Evolutionary conservation across 2,113 vertebrate genomes (phyloP).

Genomic region (Gasterosteus aculeatus): DNA sequence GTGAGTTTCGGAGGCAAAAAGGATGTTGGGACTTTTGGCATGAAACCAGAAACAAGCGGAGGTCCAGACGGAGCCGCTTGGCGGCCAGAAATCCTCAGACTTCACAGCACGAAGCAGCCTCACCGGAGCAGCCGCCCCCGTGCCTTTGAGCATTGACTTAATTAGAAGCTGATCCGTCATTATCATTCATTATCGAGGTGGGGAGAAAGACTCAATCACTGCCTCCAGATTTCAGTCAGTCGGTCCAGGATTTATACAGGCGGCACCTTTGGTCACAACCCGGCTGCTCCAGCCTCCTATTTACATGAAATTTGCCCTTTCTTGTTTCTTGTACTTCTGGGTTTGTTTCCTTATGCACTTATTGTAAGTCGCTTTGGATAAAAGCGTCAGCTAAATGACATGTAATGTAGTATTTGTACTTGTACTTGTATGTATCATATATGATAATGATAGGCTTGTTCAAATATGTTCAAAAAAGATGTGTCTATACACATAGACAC

Average conservation of each 20-base stretch:
- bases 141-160: constrained; percentile 41
- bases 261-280: too few species aligned
- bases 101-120: constrained; percentile 18
- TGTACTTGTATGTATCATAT: too few species aligned
- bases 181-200: constrained; percentile 41
- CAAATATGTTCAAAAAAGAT: too few species aligned
- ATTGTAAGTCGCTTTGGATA: too few species aligned
- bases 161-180: constrained; percentile 47
- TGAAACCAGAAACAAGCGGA: constrained; percentile 1
- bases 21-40: constrained; percentile 3
- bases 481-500: too few species aligned
- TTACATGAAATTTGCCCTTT: too few species aligned
- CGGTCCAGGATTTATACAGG: constrained; percentile 14
- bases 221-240: constrained; percentile 26
- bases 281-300: too few species aligned
- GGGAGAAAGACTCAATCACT: constrained; percentile 16
- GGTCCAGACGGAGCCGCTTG: background rate
- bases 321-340: too few species aligned
- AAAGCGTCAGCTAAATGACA: too few species aligned
- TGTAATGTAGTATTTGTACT: too few species aligned
- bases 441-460: too few species aligned
- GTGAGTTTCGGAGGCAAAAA: background rate
- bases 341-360: too few species aligned
- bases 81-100: constrained; percentile 10
- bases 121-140: constrained; percentile 14